These are phyloP conservation scores for Reticulitermes speratus DNA, from an alignment of 1,140 invertebrate genomes.

Conservation along the genomic window DNA sequence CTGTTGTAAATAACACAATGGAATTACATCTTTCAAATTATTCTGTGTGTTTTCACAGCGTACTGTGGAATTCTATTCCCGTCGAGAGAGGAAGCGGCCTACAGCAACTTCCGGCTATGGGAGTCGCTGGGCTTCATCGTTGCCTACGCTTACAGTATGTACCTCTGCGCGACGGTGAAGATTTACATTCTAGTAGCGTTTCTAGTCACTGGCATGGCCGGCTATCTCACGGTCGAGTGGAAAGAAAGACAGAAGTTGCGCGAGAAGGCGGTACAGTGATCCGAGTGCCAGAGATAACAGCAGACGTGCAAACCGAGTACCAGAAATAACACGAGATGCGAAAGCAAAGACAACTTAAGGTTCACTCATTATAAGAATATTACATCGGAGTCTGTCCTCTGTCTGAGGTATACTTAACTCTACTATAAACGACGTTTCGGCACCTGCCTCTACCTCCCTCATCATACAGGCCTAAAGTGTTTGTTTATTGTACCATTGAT, in stretches of 20 bases:
- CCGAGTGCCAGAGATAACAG: no score
- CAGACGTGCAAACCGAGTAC: no score
- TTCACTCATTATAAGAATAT: no score
- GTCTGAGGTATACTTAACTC: no score
- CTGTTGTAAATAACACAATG: no score
- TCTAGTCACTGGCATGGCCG: slow-evolving; percentile 69
- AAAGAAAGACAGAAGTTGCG: not conserved
- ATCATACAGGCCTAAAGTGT: no score
- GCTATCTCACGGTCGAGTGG: slow-evolving; percentile 58
- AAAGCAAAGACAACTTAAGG: no score
- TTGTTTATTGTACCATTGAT: no score
- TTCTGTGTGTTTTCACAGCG: slow-evolving; percentile 57
- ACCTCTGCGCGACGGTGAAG: slow-evolving; percentile 74
- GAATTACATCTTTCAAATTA: not conserved
- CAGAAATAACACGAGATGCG: no score
- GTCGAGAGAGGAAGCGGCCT: slow-evolving; percentile 84
- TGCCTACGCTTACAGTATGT: slow-evolving; percentile 75
- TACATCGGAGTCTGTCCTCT: no score
- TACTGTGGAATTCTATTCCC: slow-evolving; percentile 87
- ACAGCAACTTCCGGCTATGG: slow-evolving; percentile 91
- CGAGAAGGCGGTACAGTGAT: not conserved
- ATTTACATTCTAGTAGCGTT: slow-evolving; percentile 71
- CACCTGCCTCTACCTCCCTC: no score
- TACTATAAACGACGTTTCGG: no score
- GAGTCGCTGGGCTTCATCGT: slow-evolving; percentile 87